Evolutionary conservation across 1,140 invertebrate genomes (phyloP), one percentile per base, ranked within the genome.

Genomic region (Chironomus striatipennis): DNA sequence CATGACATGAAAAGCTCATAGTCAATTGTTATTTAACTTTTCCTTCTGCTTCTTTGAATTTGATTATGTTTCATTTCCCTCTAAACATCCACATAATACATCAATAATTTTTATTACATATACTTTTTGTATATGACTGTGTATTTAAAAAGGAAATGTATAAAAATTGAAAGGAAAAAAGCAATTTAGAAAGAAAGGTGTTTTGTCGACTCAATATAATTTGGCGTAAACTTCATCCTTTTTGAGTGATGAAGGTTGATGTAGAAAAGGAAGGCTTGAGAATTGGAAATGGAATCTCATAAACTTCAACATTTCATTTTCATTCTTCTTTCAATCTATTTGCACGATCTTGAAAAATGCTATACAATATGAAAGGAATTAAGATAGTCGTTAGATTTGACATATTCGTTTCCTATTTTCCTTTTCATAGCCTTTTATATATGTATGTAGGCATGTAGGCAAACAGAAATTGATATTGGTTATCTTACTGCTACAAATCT

Each of bases 231-330:
- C 12, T 12, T 57, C 47, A 57, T 57, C n/a, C 47, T 57, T 15
- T 4, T 57, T 57, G 47, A 57, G 47, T 57, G 47, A 57, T 57
- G 47, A 57, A 57, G 47, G 47, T 57, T 57, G 47, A 57, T 57
- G 47, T 57, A 4, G n/a, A 15, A 15, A 47, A 57, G n/a, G n/a
- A 57, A 57, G n/a, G 47, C 47, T 57, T n/a, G 12, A 57, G 12
- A 57, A 57, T 57, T 57, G n/a, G 12, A 57, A 57, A 57, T 57
- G n/a, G n/a, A 57, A 57, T 57, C 47, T 57, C 47, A 57, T 57
- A 57, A 57, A 57, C 9, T 57, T 57, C 10, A 57, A 57, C 47
- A 57, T n/a, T 57, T 47, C 15, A 9, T 47, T 47, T 47, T 47
- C 15, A n/a, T n/a, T 57, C 47, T 12, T 57, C 1, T 15, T 57